Evolutionary conservation across 2,113 vertebrate species (phyloP).

Genomic region (Channa maculata): DNA sequence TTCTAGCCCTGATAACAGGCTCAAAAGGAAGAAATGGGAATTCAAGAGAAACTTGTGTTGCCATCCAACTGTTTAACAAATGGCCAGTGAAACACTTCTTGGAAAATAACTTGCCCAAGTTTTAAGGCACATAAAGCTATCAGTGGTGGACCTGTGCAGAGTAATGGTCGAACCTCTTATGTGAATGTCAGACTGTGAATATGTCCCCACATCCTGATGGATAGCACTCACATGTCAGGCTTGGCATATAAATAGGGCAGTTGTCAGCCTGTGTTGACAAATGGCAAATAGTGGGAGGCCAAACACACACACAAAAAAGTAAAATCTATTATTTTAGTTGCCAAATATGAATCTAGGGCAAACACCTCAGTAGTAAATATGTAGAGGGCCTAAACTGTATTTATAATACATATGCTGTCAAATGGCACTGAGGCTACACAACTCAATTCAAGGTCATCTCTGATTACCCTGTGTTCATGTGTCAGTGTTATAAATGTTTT

Average conservation of each 20-base stretch:
- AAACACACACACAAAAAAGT: conserved; percentile 66
- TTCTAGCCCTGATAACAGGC: conserved; percentile 55
- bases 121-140: conserved; percentile 44
- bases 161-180: conserved; percentile 41
- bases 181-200: conserved; percentile 62
- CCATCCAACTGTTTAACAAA: conserved; percentile 32
- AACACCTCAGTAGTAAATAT: conserved; percentile 66
- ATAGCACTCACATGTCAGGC: conserved; percentile 76
- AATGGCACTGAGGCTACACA: conserved; percentile 27
- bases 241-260: conserved; percentile 72
- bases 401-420: conserved; percentile 57
- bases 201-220: conserved; percentile 66
- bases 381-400: conserved; percentile 56
- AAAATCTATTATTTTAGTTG: conserved; percentile 75
- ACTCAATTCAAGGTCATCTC: conserved; percentile 52
- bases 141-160: conserved; percentile 16
- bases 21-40: conserved; percentile 33
- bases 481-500: conserved; percentile 54
- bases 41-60: neutral
- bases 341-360: conserved; percentile 68
- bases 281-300: conserved; percentile 64
- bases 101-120: conserved; percentile 13
- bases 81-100: conserved; percentile 38
- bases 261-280: conserved; percentile 70
- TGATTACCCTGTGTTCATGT: conserved; percentile 44